These are phyloP conservation scores for Hypotaenidia okinawae DNA, from an alignment of 2,797 vertebrate genomes.

Conservation along the genomic window DNA sequence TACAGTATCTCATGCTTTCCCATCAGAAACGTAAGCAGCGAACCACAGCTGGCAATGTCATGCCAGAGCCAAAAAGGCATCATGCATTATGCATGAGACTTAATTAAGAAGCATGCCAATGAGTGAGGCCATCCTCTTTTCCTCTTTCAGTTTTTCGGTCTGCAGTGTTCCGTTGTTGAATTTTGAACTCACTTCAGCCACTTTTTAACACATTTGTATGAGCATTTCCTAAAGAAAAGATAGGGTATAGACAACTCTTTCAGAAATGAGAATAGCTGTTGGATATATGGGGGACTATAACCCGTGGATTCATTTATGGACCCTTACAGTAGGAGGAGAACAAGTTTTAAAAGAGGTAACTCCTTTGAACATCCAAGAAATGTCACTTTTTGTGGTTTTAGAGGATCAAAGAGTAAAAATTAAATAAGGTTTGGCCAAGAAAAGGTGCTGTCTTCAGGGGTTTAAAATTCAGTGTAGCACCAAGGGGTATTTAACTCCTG, in stretches of 20 bases:
- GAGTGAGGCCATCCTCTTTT: constrained; percentile 25
- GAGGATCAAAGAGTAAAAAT: background rate
- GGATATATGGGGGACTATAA: background rate
- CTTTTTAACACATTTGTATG: background rate
- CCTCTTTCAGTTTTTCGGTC: background rate
- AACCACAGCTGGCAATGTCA: constrained; percentile 44
- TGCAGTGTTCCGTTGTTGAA: background rate
- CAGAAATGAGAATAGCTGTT: background rate
- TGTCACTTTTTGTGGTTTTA: background rate
- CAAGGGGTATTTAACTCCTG: background rate
- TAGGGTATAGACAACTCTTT: background rate
- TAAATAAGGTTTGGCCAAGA: background rate
- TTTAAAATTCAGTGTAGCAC: background rate
- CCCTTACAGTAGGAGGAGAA: background rate
- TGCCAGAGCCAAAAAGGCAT: constrained; percentile 33
- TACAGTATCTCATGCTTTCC: constrained; percentile 10
- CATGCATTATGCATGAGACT: constrained; percentile 42
- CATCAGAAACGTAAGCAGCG: background rate
- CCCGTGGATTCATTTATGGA: background rate
- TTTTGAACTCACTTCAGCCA: background rate
- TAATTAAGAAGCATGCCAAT: constrained; percentile 14
- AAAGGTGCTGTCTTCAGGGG: background rate
- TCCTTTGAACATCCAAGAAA: background rate
- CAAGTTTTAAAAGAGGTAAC: background rate
- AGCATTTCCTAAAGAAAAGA: background rate